These are phyloP conservation scores for Beris chalybata DNA, from an alignment of 2,888 invertebrate genomes.

Conservation along the genomic window DNA sequence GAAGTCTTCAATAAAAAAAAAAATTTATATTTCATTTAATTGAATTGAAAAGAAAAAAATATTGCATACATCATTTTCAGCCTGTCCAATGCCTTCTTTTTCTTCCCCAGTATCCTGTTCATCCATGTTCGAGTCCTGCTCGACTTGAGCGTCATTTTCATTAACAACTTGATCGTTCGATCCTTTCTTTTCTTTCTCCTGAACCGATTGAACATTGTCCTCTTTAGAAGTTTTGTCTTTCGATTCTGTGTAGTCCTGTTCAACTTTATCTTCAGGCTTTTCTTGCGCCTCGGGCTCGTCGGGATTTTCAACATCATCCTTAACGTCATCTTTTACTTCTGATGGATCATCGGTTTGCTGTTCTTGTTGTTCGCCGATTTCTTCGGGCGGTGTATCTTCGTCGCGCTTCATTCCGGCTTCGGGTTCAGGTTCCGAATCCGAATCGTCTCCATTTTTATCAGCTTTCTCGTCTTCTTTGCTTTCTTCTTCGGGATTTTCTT, in stretches of 20 bases:
- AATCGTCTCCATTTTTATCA: slow-evolving; percentile 59
- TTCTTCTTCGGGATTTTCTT: slow-evolving; percentile 47
- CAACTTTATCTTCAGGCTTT: slow-evolving; percentile 58
- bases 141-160: slow-evolving; percentile 53
- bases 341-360: slow-evolving; percentile 48
- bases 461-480: slow-evolving; percentile 58
- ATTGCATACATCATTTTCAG: slow-evolving; percentile 69
- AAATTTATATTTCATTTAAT: background rate
- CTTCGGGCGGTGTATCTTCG: slow-evolving; percentile 61
- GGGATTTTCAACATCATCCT: slow-evolving; percentile 43
- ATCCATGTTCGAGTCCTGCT: slow-evolving; percentile 58
- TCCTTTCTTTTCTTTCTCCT: slow-evolving; percentile 43
- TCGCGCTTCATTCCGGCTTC: slow-evolving; percentile 55
- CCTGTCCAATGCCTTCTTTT: slow-evolving; percentile 71
- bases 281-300: slow-evolving; percentile 64
- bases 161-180: slow-evolving; percentile 52
- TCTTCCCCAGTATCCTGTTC: slow-evolving; percentile 61
- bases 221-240: slow-evolving; percentile 53
- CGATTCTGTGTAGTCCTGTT: slow-evolving; percentile 50
- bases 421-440: slow-evolving; percentile 61
- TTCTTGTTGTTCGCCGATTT: slow-evolving; percentile 49
- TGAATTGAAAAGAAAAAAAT: background rate
- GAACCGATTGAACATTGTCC: slow-evolving; percentile 53
- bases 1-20: slow-evolving; percentile 40
- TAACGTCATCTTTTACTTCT: slow-evolving; percentile 50